Conservation (phyloP, 2,113 vertebrate genomes). For the Corvus moneduloides region DNA sequence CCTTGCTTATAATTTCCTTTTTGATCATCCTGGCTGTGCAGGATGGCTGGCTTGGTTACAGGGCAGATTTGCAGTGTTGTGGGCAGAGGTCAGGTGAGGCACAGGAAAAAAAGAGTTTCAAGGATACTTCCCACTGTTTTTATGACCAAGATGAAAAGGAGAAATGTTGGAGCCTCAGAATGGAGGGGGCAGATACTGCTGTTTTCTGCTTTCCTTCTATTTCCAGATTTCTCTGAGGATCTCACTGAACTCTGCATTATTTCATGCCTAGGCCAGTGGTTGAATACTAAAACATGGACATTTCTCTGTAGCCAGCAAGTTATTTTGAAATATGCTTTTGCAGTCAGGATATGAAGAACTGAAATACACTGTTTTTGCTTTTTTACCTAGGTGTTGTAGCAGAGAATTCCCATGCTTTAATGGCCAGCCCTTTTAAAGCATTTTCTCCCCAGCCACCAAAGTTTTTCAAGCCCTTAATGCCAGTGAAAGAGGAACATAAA, state of each 20-base stretch:
- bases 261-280: background rate
- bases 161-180: background rate
- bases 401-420: slow-evolving; percentile 85
- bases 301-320: background rate
- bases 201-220: background rate
- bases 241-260: background rate
- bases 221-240: background rate
- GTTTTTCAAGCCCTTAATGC: slow-evolving; percentile 95
- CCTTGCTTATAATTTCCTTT: background rate
- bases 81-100: background rate
- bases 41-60: background rate
- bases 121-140: background rate
- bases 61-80: background rate
- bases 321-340: background rate
- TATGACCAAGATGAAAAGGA: background rate
- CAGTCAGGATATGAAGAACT: background rate
- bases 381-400: slow-evolving; percentile 67
- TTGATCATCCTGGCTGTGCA: background rate
- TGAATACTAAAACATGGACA: background rate
- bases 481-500: slow-evolving; percentile 92
- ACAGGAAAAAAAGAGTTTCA: background rate
- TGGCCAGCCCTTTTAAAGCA: slow-evolving; percentile 89
- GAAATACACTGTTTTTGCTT: background rate
- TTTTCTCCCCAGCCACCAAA: slow-evolving; percentile 93
- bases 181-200: background rate